Evolutionary conservation across 2,888 invertebrate genomes (phyloP).

Genomic region (Eristalis pertinax): DNA sequence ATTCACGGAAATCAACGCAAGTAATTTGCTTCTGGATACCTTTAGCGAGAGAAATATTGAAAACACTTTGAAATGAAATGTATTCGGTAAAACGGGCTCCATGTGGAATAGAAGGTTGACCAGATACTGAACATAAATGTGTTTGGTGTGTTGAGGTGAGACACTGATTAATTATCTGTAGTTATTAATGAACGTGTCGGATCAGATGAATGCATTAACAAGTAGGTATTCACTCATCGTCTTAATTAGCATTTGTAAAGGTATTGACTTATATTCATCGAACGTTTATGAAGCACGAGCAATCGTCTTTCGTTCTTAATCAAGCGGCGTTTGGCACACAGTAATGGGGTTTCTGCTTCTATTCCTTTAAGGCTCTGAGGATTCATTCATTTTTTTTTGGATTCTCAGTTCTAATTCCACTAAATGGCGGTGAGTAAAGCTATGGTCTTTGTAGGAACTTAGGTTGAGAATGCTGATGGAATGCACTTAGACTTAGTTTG

Average conservation of each 20-base stretch:
- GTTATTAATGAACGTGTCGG: neutral
- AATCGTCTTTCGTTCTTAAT: too few relatives aligned
- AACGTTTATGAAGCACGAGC: too few relatives aligned
- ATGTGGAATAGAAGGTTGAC: neutral
- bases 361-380: too few relatives aligned
- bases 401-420: too few relatives aligned
- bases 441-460: too few relatives aligned
- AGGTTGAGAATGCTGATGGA: too few relatives aligned
- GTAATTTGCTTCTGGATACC: neutral
- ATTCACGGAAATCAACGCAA: constrained; percentile 16
- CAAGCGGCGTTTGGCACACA: too few relatives aligned
- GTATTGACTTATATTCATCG: too few relatives aligned
- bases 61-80: constrained; percentile 21
- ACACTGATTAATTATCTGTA: constrained; percentile 32
- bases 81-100: constrained; percentile 19
- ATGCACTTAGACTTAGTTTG: too few relatives aligned
- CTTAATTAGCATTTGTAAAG: neutral
- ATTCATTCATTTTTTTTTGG: too few relatives aligned
- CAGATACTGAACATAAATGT: neutral
- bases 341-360: too few relatives aligned
- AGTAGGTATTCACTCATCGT: neutral
- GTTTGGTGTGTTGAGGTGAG: neutral
- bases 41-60: constrained; percentile 10
- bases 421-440: too few relatives aligned
- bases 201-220: neutral